Percentiles rank a stretch among this genome's conserved stretches.
These are phyloP conservation scores for Tenthredo amoena DNA, from an alignment of 2,888 invertebrate genomes.

Conservation along the genomic window DNA sequence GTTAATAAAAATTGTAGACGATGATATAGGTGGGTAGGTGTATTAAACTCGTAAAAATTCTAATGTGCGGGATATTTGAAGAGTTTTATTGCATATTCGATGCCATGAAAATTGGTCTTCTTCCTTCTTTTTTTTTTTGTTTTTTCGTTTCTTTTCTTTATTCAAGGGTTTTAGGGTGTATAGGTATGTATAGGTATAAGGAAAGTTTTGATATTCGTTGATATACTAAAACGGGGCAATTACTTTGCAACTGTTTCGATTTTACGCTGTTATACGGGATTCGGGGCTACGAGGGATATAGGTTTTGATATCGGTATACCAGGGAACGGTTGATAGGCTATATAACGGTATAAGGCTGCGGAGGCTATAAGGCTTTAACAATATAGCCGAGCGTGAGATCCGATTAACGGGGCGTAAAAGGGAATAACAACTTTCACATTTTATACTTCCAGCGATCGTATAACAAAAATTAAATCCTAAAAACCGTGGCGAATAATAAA, in stretches of 20 bases:
- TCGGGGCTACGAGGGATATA: neutral
- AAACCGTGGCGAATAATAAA: neutral
- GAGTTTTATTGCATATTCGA: neutral
- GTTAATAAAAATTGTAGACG: neutral
- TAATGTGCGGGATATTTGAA: neutral
- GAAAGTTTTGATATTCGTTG: constrained; percentile 32
- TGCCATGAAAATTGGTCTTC: neutral
- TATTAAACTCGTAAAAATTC: neutral
- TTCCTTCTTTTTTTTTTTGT: neutral
- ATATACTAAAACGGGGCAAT: constrained; percentile 47
- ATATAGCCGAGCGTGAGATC: constrained; percentile 48
- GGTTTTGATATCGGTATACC: constrained; percentile 32
- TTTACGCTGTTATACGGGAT: constrained; percentile 25
- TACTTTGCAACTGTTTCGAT: constrained; percentile 49
- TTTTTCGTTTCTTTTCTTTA: neutral
- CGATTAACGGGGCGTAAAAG: constrained; percentile 51
- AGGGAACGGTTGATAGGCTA: constrained; percentile 42
- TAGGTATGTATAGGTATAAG: neutral
- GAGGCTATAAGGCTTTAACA: constrained; percentile 49
- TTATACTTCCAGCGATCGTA: constrained; percentile 1
- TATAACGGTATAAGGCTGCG: constrained; percentile 31
- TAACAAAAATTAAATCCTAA: neutral
- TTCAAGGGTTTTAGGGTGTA: neutral
- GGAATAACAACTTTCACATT: constrained; percentile 49
- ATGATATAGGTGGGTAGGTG: neutral